A percentile compares a stretch with the other conserved stretches of the same genome.
These are phyloP conservation scores for Apaloderma vittatum DNA, from an alignment of 2,113 vertebrate genomes.

Conservation along the genomic window DNA sequence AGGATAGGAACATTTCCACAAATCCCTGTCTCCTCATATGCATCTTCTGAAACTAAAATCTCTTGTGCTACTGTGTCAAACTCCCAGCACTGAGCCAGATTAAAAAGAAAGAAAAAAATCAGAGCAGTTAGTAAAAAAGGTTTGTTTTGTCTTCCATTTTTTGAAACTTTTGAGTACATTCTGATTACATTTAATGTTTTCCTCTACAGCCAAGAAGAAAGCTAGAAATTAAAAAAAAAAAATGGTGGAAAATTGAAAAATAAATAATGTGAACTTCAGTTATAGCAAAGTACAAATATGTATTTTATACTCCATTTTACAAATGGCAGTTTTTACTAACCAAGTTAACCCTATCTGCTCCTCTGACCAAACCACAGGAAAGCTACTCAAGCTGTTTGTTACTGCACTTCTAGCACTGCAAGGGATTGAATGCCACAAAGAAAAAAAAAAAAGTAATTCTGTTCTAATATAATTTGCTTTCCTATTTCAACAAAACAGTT, in stretches of 20 bases:
- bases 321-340: not conserved
- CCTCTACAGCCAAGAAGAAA: not conserved
- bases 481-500: not conserved
- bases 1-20: not conserved
- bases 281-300: not conserved
- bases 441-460: not conserved
- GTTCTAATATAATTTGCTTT: not conserved
- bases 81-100: not conserved
- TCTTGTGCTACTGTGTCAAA: not conserved
- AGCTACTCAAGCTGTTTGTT: not conserved
- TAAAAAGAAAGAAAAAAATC: not conserved
- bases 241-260: fast-evolving
- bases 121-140: not conserved
- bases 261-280: not conserved
- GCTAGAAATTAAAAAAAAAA: not conserved
- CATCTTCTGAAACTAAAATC: not conserved
- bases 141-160: not conserved
- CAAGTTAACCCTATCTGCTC: not conserved
- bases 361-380: not conserved
- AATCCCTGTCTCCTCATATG: not conserved
- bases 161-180: not conserved
- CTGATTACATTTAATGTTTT: not conserved
- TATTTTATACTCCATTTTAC: not conserved
- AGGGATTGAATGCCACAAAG: not conserved
- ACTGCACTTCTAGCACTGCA: not conserved